phyloP scores from a whole-genome alignment of 2,888 invertebrate species.

The Tethea ocularis region DNA sequence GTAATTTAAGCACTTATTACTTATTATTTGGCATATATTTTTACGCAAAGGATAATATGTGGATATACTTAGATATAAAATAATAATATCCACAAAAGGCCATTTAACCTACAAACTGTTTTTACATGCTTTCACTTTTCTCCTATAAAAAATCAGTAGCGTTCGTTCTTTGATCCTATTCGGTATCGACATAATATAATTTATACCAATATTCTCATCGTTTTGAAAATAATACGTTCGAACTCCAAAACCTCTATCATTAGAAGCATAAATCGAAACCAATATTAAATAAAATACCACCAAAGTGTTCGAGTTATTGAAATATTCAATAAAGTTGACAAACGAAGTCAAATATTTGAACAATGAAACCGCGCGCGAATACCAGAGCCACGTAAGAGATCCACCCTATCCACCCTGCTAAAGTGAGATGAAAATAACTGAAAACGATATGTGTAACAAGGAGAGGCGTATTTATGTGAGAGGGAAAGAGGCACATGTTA shows the following conservation, averaged over 20 bases:
- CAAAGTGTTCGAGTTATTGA: slow-evolving; percentile 5
- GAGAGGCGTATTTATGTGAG: slow-evolving; percentile 17
- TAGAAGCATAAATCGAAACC: neutral
- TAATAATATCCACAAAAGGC: no score
- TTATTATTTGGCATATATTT: no score
- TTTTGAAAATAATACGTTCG: no score
- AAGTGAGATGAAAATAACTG: slow-evolving; percentile 25
- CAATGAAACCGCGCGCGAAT: slow-evolving; percentile 23
- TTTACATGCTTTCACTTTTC: no score
- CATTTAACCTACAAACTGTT: no score
- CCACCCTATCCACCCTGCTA: slow-evolving; percentile 23
- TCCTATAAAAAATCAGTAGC: no score
- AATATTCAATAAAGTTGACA: slow-evolving; percentile 28
- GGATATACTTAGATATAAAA: no score
- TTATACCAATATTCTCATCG: no score
- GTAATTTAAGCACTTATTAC: no score
- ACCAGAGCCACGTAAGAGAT: slow-evolving; percentile 24
- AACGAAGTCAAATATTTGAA: slow-evolving; percentile 37
- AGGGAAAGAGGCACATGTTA: slow-evolving; percentile 12
- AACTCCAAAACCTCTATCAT: neutral
- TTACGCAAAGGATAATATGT: no score
- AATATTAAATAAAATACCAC: slow-evolving; percentile 1
- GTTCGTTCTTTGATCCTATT: no score
- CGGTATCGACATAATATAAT: no score
- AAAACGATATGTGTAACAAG: slow-evolving; percentile 26